Conservation (phyloP, 2,888 invertebrate genomes). For the Pseudolycoriella hygida region DNA sequence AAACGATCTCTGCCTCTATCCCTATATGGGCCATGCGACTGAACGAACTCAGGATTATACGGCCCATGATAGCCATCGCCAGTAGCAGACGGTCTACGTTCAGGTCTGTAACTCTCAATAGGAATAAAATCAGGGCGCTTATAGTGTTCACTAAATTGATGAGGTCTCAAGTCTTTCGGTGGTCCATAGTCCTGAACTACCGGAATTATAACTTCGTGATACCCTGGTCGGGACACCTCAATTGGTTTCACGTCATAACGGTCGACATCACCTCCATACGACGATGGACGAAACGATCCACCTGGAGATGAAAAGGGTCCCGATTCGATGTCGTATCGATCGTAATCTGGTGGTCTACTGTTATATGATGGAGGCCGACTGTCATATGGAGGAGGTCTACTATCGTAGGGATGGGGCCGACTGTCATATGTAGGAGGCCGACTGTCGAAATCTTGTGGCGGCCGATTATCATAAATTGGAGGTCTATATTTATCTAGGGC, state of each 20-base stretch:
- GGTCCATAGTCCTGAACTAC: slow-evolving; percentile 14
- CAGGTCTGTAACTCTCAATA: too few species aligned
- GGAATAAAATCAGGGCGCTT: not conserved
- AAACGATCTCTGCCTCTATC: not conserved
- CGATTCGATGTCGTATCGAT: slow-evolving; percentile 17
- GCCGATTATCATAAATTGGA: slow-evolving; percentile 9
- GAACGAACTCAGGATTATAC: not conserved
- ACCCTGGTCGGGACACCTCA: not conserved
- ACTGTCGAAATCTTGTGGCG: slow-evolving; percentile 17
- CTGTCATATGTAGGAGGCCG: slow-evolving; percentile 10
- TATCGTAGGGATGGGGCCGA: slow-evolving; percentile 14
- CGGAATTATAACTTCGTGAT: slow-evolving; percentile 19
- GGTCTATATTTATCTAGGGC: slow-evolving; percentile 15
- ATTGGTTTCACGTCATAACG: slow-evolving; percentile 19
- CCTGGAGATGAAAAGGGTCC: slow-evolving; percentile 9
- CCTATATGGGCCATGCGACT: not conserved
- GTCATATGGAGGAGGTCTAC: slow-evolving; percentile 10
- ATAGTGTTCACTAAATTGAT: slow-evolving; percentile 12
- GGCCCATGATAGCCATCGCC: not conserved
- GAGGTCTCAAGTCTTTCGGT: slow-evolving; percentile 14
- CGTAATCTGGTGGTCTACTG: slow-evolving; percentile 17
- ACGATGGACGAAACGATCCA: not conserved
- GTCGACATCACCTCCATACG: slow-evolving; percentile 16
- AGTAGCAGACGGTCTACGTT: not conserved
- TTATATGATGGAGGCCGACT: slow-evolving; percentile 18